Conservation (phyloP, 2,113 vertebrate genomes). For the Saguinus midas region DNA sequence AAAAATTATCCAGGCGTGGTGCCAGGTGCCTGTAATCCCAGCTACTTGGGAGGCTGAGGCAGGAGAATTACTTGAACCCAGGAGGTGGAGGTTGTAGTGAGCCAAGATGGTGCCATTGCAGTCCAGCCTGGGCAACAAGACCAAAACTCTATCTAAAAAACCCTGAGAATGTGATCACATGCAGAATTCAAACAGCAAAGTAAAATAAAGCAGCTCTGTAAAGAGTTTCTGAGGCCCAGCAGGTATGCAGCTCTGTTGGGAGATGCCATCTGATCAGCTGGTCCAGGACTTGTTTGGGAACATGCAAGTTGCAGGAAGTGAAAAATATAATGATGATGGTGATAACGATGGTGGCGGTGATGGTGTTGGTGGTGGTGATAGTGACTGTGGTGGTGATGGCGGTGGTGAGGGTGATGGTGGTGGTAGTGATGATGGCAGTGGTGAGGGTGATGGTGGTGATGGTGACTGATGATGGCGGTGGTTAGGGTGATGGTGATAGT, state of each 20-base stretch:
- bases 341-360: background rate
- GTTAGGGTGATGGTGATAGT: rapidly evolving
- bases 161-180: background rate
- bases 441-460: rapidly evolving
- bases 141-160: background rate
- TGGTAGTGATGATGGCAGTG: rapidly evolving
- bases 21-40: background rate
- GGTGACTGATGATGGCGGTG: rapidly evolving
- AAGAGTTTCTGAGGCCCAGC: background rate
- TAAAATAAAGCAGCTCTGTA: background rate
- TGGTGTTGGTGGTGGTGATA: background rate
- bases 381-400: rapidly evolving
- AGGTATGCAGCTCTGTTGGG: background rate
- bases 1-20: background rate
- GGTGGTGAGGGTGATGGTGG: rapidly evolving
- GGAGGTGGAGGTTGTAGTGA: background rate
- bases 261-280: background rate
- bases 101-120: background rate
- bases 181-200: background rate
- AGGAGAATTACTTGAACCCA: background rate
- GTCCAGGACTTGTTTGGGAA: background rate
- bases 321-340: background rate
- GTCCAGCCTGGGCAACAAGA: background rate
- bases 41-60: background rate
- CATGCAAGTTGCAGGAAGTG: background rate